These are phyloP conservation scores for Anthonomus grandis DNA, from an alignment of 1,140 invertebrate genomes.

Conservation along the genomic window DNA sequence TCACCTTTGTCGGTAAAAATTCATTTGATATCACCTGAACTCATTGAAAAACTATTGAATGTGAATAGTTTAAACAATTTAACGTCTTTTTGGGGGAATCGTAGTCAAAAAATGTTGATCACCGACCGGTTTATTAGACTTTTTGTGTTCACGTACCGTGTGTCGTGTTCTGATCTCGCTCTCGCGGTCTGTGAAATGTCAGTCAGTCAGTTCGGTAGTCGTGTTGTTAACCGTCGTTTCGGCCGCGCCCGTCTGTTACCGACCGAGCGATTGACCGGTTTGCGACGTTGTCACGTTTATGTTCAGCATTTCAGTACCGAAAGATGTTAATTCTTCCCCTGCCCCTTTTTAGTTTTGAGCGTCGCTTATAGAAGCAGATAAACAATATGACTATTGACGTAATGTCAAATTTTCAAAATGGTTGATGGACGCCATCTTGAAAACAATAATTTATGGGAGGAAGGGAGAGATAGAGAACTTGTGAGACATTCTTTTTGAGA, in stretches of 20 bases:
- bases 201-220: too few species aligned
- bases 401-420: neutral
- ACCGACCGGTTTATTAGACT: slow-evolving; percentile 9
- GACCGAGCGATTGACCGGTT: slow-evolving; percentile 24
- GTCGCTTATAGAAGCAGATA: neutral
- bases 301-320: neutral
- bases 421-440: neutral
- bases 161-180: neutral
- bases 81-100: neutral
- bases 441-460: neutral
- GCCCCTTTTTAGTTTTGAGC: neutral
- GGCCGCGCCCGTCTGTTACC: slow-evolving; percentile 36
- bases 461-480: neutral
- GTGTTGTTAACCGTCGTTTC: slow-evolving; percentile 22
- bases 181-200: slow-evolving; percentile 26
- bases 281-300: slow-evolving; percentile 7
- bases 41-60: neutral
- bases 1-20: slow-evolving; percentile 20
- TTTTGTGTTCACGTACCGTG: slow-evolving; percentile 6
- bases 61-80: neutral
- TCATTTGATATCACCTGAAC: slow-evolving; percentile 17
- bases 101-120: neutral
- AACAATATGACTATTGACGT: neutral
- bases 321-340: neutral
- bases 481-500: neutral